Base-by-base conservation (phyloP, 2,113 vertebrate species). In the Bambusicola thoracicus region DNA sequence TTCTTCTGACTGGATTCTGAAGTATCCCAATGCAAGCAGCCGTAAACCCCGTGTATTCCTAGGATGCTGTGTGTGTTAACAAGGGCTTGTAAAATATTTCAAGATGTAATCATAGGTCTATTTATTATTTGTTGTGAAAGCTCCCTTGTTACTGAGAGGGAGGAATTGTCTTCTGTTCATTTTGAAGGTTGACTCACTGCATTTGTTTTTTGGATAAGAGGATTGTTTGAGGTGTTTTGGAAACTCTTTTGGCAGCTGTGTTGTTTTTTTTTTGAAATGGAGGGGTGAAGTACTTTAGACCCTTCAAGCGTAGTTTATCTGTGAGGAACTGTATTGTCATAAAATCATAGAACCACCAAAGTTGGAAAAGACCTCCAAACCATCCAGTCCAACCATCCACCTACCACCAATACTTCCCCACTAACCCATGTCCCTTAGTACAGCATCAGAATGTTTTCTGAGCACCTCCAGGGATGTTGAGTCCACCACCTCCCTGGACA, bases 231-330 rank as follows among this genome's bases (percentile, higher is more conserved):
- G 36, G 12, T 58, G 6, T 43, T 77, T 67, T 76, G 13, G 55
- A 76, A 80, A 67, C n/a, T 88, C 12, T 87, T 85, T 81, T 65
- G 46, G 51, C 53, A 84, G 40, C 56, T 72, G 34, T 32, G 7
- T 41, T 91, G 30, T n/a, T 79, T 81, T n/a, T 79, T 81, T 94
- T 79, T 11, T 58, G 58, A 85, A 86, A 38, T 30, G 40, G 77
- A 85, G 15, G 27, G 36, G 32, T 49, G 36, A 69, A 81, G 34
- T 6, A 3, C 3, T 4, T 40, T 32, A 62, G 70, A 66, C 30
- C 41, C 30, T 77, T 81, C 25, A 56, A 67, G 29, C 4, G 29
- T 55, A 5, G 40, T 40, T 61, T 72, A 81, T 49, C 59, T 62
- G 10, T 65, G n/a, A 91, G n/a, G 58, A 72, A 10, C 36, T 53